Evolutionary conservation across 2,113 vertebrate genomes (phyloP).

Genomic region (Platysternon megacephalum): DNA sequence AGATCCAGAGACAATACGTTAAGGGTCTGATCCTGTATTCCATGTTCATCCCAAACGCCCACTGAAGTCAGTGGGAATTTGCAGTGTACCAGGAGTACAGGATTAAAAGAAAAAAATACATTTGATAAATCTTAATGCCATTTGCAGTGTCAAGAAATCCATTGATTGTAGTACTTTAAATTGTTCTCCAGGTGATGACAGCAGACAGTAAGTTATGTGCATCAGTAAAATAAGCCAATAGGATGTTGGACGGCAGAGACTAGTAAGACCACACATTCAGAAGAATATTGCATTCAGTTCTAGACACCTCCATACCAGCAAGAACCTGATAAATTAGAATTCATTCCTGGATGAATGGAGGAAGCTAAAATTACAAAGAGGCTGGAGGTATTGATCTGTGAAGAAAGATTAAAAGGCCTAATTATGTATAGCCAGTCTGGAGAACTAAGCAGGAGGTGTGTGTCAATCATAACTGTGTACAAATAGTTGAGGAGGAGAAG

Average conservation of each 20-base stretch:
- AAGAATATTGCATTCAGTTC: not conserved
- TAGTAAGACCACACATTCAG: not conserved
- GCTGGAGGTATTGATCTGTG: not conserved
- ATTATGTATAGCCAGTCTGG: not conserved
- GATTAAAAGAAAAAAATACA: fast-evolving
- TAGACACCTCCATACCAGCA: fast-evolving
- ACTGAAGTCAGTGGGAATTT: fast-evolving
- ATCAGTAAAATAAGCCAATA: fast-evolving
- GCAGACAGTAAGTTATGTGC: constrained; percentile 1
- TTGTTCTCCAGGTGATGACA: constrained; percentile 50
- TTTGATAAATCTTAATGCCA: fast-evolving
- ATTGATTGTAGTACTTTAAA: not conserved
- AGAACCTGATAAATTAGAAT: not conserved
- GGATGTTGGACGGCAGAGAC: fast-evolving
- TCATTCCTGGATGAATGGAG: not conserved
- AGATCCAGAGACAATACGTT: not conserved
- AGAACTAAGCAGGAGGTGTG: not conserved
- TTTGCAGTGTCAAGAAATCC: fast-evolving
- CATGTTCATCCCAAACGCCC: not conserved
- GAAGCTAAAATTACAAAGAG: not conserved
- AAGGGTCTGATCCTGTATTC: fast-evolving
- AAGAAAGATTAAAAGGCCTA: not conserved
- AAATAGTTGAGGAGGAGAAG: not conserved
- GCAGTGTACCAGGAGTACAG: fast-evolving
- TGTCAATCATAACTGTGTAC: not conserved